Percentiles rank a stretch among this genome's conserved stretches.
Conservation (phyloP, 64 coral and sea anemone genomes). For the Montipora efflorescens region DNA sequence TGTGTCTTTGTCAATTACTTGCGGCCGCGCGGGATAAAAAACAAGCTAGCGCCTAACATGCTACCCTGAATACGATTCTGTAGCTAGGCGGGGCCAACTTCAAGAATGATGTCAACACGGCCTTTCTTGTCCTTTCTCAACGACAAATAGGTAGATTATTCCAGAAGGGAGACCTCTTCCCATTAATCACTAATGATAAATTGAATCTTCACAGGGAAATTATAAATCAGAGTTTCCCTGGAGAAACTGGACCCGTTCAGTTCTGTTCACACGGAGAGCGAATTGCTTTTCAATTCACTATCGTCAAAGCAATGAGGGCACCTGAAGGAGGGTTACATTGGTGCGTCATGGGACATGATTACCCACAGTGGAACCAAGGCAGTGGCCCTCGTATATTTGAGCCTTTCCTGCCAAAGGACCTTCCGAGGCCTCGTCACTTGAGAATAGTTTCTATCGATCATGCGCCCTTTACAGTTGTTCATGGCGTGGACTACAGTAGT, state of each 20-base stretch:
- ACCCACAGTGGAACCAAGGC: constrained; percentile 7
- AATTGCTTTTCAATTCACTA: constrained; percentile 59
- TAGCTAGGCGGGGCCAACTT: too few species aligned
- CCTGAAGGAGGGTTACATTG: constrained; percentile 53
- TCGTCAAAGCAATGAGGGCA: constrained; percentile 33
- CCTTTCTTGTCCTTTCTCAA: too few species aligned
- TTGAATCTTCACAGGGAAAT: constrained; percentile 70
- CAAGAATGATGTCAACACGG: too few species aligned
- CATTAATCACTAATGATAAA: background rate
- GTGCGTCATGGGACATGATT: constrained; percentile 51
- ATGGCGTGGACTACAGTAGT: constrained; percentile 69
- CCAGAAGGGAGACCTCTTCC: background rate
- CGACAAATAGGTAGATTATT: too few species aligned
- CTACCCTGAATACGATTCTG: too few species aligned
- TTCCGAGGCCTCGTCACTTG: constrained; percentile 77
- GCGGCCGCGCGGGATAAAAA: too few species aligned
- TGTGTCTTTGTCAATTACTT: too few species aligned
- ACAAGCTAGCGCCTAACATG: too few species aligned
- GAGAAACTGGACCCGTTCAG: constrained; percentile 75
- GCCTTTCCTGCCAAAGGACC: constrained; percentile 65
- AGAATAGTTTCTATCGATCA: constrained; percentile 85
- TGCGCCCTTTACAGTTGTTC: constrained; percentile 76
- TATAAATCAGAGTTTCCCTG: constrained; percentile 11
- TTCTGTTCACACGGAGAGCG: constrained; percentile 60
- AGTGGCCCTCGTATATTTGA: constrained; percentile 55